Evolutionary conservation across 2,113 vertebrate species (phyloP).

Genomic region (Elgaria multicarinata): DNA sequence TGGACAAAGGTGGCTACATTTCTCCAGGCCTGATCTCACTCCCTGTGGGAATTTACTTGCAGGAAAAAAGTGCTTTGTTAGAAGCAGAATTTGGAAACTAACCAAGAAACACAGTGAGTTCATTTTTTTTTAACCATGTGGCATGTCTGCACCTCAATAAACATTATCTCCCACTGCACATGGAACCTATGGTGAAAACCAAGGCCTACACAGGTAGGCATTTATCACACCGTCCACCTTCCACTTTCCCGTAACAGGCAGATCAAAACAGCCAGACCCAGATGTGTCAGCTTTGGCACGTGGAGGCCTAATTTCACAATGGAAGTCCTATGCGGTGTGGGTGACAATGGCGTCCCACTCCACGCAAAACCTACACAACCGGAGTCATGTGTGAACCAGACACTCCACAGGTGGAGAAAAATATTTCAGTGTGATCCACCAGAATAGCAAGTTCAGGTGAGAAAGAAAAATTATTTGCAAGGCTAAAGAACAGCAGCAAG

Average conservation of each 20-base stretch:
- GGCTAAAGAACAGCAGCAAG: not conserved
- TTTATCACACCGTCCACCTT: too few species aligned
- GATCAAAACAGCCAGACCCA: not conserved
- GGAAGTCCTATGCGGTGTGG: not conserved
- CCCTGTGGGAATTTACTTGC: not conserved
- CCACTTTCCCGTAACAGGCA: not conserved
- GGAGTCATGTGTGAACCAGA: not conserved
- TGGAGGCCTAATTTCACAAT: not conserved
- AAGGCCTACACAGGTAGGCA: not conserved
- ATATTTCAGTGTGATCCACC: slow-evolving; percentile 28
- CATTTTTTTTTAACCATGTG: not conserved
- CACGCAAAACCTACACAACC: not conserved
- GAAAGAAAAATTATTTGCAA: not conserved
- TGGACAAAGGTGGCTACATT: not conserved
- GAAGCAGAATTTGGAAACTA: not conserved
- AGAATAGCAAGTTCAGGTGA: not conserved
- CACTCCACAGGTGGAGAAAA: slow-evolving; percentile 14
- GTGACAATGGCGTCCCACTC: not conserved
- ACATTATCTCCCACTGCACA: not conserved
- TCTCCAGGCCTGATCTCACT: not conserved
- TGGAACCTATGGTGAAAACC: too few species aligned
- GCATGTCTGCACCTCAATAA: not conserved
- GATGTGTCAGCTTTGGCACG: not conserved
- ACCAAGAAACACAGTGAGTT: not conserved
- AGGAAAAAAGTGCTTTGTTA: not conserved